Evolutionary conservation across 2,797 vertebrate species (phyloP).

Genomic region (Caiman crocodilus): DNA sequence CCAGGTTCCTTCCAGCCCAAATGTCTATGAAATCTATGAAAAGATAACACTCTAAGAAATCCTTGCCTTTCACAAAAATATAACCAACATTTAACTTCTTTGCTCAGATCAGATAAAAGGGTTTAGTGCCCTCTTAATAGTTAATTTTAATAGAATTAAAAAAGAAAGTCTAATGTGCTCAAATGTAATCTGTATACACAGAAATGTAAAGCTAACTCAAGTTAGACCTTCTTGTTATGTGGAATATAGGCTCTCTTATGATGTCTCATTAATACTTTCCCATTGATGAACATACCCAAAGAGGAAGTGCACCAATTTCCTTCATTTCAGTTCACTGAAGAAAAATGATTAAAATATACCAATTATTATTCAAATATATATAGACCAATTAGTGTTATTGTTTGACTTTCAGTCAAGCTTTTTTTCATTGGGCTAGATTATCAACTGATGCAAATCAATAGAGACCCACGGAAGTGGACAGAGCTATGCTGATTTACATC

Average conservation of each 20-base stretch:
- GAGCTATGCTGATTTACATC: neutral
- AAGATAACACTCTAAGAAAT: no score
- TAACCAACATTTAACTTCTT: neutral
- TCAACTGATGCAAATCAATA: neutral
- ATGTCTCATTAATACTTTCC: neutral
- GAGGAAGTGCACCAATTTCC: neutral
- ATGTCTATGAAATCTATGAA: no score
- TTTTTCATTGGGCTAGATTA: neutral
- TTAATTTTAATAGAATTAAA: neutral
- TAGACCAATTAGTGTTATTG: neutral
- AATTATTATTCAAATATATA: neutral
- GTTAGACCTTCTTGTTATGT: neutral
- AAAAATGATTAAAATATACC: neutral
- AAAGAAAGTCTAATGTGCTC: neutral
- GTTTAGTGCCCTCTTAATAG: neutral
- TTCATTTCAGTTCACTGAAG: neutral
- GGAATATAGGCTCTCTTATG: neutral
- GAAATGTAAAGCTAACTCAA: neutral
- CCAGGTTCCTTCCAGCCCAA: no score
- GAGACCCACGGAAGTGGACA: neutral
- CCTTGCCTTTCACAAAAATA: no score
- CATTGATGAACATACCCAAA: neutral
- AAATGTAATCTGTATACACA: neutral
- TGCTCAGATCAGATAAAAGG: neutral
- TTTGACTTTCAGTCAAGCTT: neutral